phyloP scores from a whole-genome alignment of 1,140 invertebrate species.

The Caerostris darwini region DNA sequence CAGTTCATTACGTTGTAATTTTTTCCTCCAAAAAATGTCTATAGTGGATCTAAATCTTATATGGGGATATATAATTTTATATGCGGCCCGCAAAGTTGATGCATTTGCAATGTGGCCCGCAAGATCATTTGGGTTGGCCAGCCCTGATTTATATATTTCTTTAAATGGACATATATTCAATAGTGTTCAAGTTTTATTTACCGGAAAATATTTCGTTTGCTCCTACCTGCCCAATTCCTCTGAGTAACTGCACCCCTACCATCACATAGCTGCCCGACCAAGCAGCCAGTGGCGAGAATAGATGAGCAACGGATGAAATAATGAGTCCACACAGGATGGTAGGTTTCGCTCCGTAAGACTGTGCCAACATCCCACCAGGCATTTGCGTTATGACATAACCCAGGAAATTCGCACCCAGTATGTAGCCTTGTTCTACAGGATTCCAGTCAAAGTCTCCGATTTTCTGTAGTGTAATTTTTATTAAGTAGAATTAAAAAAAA shows the following conservation, averaged over 20 bases:
- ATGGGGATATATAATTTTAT: too few species aligned
- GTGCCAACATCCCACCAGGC: constrained; percentile 89
- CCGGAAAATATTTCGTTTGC: neutral
- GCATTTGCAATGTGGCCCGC: too few species aligned
- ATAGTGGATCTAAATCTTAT: too few species aligned
- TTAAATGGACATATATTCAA: neutral
- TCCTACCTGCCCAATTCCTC: constrained; percentile 12
- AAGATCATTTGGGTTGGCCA: too few species aligned
- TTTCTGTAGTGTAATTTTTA: neutral
- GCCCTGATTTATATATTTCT: too few species aligned
- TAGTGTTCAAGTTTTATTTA: neutral
- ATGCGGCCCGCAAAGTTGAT: too few species aligned
- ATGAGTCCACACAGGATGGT: neutral
- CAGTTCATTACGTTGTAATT: too few species aligned
- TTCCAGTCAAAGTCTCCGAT: constrained; percentile 90
- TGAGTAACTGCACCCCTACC: neutral
- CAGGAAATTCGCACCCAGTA: constrained; percentile 92
- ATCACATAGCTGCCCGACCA: constrained; percentile 84
- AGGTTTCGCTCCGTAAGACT: constrained; percentile 80
- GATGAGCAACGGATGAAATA: neutral
- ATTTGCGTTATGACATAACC: constrained; percentile 91
- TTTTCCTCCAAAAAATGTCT: too few species aligned
- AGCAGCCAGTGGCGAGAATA: constrained; percentile 6
- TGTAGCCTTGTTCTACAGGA: constrained; percentile 88
- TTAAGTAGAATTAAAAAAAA: too few species aligned